Conservation (phyloP, 1,140 invertebrate species). For the Lineus longissimus region DNA sequence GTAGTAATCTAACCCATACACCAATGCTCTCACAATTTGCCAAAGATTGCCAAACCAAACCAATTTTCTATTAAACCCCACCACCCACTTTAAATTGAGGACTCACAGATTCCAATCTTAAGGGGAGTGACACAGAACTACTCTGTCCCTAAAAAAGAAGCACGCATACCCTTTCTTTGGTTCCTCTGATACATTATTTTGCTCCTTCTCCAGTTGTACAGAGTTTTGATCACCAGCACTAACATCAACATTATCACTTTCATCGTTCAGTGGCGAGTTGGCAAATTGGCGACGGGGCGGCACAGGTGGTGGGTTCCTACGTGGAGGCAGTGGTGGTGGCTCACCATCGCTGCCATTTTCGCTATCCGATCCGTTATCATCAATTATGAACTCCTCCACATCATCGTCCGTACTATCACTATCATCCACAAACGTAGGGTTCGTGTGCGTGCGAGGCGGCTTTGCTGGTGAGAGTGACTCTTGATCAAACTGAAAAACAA, state of each 20-base stretch:
- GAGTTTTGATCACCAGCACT: neutral
- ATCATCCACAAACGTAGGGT: slow-evolving; percentile 4
- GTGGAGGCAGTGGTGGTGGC: slow-evolving; percentile 10
- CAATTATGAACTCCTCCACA: slow-evolving; percentile 11
- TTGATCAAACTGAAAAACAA: neutral
- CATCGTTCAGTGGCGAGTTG: too few species aligned
- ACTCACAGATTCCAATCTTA: too few species aligned
- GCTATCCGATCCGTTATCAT: slow-evolving; percentile 11
- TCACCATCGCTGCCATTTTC: slow-evolving; percentile 7
- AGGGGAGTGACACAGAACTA: too few species aligned
- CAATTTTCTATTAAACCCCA: too few species aligned
- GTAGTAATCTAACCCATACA: too few species aligned
- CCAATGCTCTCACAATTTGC: too few species aligned
- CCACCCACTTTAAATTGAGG: too few species aligned
- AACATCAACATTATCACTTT: too few species aligned
- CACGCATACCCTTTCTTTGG: neutral
- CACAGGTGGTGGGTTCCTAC: neutral
- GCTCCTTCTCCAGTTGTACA: neutral
- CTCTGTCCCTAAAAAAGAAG: neutral
- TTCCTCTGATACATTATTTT: neutral
- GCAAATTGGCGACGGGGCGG: too few species aligned
- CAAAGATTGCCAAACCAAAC: too few species aligned
- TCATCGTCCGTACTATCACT: slow-evolving; percentile 13
- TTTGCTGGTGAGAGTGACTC: slow-evolving; percentile 7
- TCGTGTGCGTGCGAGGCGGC: neutral